Conservation (phyloP, 2,888 invertebrate species). For the Euphydryas editha region DNA sequence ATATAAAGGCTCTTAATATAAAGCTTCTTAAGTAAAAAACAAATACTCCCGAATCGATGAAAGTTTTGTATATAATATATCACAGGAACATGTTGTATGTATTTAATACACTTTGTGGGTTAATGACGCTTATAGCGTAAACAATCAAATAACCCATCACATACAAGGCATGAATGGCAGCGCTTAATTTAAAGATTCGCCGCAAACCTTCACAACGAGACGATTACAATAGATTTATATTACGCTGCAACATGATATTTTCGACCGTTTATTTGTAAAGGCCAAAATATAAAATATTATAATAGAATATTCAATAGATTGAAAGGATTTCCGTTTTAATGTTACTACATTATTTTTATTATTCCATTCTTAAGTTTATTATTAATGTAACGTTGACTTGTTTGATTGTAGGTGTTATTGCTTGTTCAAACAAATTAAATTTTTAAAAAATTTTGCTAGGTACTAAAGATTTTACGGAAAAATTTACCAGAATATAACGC, state of each 20-base stretch:
- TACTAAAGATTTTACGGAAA: no score
- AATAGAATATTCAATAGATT: slow-evolving; percentile 20
- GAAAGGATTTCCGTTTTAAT: neutral
- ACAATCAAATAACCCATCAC: slow-evolving; percentile 42
- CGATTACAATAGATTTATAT: slow-evolving; percentile 35
- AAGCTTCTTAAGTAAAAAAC: no score
- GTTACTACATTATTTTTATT: neutral
- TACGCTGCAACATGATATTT: slow-evolving; percentile 34
- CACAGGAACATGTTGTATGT: neutral
- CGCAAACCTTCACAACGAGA: slow-evolving; percentile 28
- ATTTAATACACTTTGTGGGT: slow-evolving; percentile 14
- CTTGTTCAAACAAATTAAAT: no score
- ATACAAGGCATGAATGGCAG: slow-evolving; percentile 37
- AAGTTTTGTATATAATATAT: neutral
- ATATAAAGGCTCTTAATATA: no score
- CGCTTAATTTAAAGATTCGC: slow-evolving; percentile 41
- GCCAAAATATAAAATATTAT: slow-evolving; percentile 23
- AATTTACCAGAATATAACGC: no score
- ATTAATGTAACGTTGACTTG: no score
- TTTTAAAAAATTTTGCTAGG: no score
- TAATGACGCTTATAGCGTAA: slow-evolving; percentile 35
- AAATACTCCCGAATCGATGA: neutral
- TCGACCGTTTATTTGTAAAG: slow-evolving; percentile 36
- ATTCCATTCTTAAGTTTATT: no score
- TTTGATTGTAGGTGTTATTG: no score